These are phyloP conservation scores for Myodes glareolus DNA, from an alignment of 2,113 vertebrate genomes.

Conservation along the genomic window DNA sequence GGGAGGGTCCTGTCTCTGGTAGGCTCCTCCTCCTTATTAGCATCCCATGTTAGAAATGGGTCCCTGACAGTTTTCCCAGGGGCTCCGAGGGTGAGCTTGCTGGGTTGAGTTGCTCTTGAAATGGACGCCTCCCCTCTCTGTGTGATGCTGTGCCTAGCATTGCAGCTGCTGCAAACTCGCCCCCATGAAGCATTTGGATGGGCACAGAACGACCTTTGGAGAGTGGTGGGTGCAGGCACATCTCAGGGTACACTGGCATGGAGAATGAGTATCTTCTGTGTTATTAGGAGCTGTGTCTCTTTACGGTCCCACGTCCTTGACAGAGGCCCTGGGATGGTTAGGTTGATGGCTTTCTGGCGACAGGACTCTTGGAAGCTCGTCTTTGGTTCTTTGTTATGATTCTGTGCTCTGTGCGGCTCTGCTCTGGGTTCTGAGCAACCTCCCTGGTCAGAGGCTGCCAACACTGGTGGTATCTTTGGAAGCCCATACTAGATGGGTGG, in stretches of 20 bases:
- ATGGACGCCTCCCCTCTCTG: accelerated
- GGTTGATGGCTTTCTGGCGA: not conserved
- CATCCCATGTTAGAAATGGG: accelerated
- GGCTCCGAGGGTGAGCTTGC: not conserved
- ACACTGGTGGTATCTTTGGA: not conserved
- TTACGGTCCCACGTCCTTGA: not conserved
- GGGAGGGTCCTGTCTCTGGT: not conserved
- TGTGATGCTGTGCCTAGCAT: accelerated
- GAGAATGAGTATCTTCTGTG: not conserved
- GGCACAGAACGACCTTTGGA: not conserved
- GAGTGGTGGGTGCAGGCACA: too few relatives aligned
- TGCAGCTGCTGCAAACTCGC: not conserved
- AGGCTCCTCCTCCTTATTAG: accelerated
- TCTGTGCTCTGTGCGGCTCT: not conserved
- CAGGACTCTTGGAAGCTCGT: not conserved
- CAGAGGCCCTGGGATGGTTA: not conserved
- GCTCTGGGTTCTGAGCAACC: not conserved
- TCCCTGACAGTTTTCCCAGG: not conserved
- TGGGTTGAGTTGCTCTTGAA: not conserved
- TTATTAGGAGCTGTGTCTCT: not conserved
- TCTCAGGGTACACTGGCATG: accelerated
- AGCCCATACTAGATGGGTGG: not conserved
- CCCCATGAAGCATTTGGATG: accelerated
- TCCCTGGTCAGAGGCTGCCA: not conserved
- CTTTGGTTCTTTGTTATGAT: too few relatives aligned